Conservation (phyloP, 2,888 invertebrate genomes). For the Drosophila paramelanica region DNA sequence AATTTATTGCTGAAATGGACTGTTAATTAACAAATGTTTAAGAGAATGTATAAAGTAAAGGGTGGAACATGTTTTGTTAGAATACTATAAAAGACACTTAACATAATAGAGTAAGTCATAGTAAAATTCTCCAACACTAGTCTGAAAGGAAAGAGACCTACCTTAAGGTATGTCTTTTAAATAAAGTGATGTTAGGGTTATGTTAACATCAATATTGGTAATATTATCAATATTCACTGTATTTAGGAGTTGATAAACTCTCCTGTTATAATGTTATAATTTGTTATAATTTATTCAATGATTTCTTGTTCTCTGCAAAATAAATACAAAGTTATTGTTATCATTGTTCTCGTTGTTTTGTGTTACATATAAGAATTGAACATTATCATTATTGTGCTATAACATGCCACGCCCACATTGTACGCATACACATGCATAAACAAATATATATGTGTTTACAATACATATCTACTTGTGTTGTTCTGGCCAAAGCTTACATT, state of each 20-base stretch:
- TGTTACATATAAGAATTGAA: constrained; percentile 21
- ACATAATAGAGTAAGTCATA: too few relatives aligned
- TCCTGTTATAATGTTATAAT: too few relatives aligned
- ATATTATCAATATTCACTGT: too few relatives aligned
- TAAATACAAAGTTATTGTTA: background rate
- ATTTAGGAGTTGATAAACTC: background rate
- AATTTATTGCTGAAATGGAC: background rate
- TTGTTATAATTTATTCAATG: constrained; percentile 8
- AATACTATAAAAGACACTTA: too few relatives aligned
- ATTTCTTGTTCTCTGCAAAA: constrained; percentile 8
- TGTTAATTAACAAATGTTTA: background rate
- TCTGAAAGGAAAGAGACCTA: background rate
- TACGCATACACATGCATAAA: background rate
- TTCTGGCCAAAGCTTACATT: constrained; percentile 23
- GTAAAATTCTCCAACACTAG: background rate
- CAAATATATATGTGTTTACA: background rate
- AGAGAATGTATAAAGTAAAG: background rate
- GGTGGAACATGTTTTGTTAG: background rate
- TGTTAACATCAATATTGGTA: too few relatives aligned
- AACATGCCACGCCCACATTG: constrained; percentile 44
- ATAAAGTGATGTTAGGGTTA: background rate
- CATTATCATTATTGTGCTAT: constrained; percentile 39
- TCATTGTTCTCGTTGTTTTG: constrained; percentile 2
- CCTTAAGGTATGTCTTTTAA: background rate
- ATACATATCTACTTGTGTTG: background rate